These are phyloP conservation scores for Cariama cristata DNA, from an alignment of 2,113 vertebrate species.

Conservation along the genomic window DNA sequence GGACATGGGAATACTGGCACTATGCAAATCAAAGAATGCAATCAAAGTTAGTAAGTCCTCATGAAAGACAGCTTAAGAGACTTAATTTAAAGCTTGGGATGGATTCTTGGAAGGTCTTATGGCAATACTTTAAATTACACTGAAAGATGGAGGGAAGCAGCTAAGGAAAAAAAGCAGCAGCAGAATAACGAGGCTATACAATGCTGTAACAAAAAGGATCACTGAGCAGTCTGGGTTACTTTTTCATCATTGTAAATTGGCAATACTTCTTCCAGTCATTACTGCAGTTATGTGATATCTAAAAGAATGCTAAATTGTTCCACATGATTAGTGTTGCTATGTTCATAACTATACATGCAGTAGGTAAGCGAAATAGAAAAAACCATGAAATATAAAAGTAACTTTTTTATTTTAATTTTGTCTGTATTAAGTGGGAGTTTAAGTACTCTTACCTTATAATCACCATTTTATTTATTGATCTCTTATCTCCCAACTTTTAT, in stretches of 20 bases:
- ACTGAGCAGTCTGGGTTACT: background rate
- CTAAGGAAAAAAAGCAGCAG: background rate
- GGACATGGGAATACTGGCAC: background rate
- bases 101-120: background rate
- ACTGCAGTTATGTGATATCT: background rate
- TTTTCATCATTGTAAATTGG: background rate
- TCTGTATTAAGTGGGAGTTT: background rate
- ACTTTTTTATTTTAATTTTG: background rate
- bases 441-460: background rate
- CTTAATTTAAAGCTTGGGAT: background rate
- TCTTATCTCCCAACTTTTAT: background rate
- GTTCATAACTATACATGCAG: background rate
- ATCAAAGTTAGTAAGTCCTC: background rate
- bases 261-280: background rate
- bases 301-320: background rate
- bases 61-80: background rate
- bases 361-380: background rate
- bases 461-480: background rate
- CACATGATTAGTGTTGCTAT: background rate
- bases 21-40: conserved; percentile 1
- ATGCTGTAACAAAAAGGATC: background rate
- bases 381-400: background rate
- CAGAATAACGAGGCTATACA: background rate
- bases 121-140: background rate
- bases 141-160: background rate